phyloP scores from a whole-genome alignment of 2,113 vertebrate genomes.

The Dipodomys spectabilis region DNA sequence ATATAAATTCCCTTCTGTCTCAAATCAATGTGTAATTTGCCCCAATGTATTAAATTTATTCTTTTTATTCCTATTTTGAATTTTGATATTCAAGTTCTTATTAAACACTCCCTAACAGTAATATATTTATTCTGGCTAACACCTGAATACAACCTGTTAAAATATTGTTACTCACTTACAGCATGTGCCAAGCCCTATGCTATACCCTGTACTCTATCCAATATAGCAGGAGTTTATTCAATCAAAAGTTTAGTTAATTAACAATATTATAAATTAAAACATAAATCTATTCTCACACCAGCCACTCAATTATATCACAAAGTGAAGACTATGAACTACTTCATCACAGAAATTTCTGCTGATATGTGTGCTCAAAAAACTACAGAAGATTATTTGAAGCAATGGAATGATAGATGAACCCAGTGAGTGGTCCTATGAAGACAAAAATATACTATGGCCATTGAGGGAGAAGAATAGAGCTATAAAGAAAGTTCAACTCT shows the following conservation, averaged over 20 bases:
- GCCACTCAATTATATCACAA: background rate
- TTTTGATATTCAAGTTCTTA: conserved; percentile 55
- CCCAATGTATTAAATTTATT: conserved; percentile 39
- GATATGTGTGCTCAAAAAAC: background rate
- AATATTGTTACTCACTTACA: background rate
- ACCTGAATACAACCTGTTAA: background rate
- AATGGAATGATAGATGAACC: background rate
- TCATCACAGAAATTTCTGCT: conserved; percentile 22
- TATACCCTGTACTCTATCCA: background rate
- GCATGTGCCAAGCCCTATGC: background rate
- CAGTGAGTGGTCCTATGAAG: background rate
- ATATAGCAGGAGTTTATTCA: background rate
- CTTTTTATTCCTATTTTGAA: conserved; percentile 41
- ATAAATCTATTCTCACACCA: no score
- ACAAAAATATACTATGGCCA: background rate
- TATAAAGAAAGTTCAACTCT: background rate
- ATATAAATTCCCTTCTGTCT: conserved; percentile 25
- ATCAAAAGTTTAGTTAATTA: background rate
- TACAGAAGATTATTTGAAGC: conserved; percentile 13
- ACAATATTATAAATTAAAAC: no score
- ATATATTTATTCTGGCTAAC: conserved; percentile 10
- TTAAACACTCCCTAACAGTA: background rate
- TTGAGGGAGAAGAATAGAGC: background rate
- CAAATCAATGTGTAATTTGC: background rate
- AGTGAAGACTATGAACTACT: background rate